Evolutionary conservation across 2,797 vertebrate species (phyloP), one percentile per base, ranked within the genome.

Genomic region (Myotis myotis): DNA sequence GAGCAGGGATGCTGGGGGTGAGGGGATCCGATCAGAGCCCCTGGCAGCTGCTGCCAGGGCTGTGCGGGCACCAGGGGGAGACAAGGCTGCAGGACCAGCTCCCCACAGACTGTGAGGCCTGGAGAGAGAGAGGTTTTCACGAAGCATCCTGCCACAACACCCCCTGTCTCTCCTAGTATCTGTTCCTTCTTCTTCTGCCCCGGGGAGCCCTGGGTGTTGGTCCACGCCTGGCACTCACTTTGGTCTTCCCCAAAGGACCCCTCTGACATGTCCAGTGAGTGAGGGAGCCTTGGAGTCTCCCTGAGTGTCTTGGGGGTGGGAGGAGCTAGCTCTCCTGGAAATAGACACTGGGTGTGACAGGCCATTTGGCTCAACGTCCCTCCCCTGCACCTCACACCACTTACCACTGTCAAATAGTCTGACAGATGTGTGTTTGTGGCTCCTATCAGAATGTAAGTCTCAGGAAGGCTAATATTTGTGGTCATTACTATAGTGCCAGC

Each of bases 101-200:
- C 30, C 41, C 74, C 8, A 0, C 12, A 41, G 22, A 13, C 75
- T 7, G 17, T 13, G 70, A 23, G 71, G 16, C 64, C 53, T 72
- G 28, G 70, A 82, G 20, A n/a, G 20, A n/a, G 47, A 3, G 13
- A 8, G 1, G 36, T 25, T 23, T 64, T 28, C 51, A 25, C 1
- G 4, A 8, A 13, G 36, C 38, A 6, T 64, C 41, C 4, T 1
- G 0, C n/a, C 10, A 4, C n/a, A 30, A 16, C 0, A 2, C 3
- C 13, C 33, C 6, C 49, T 5, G 38, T 44, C 38, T 0, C 60
- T 23, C 49, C 30, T 33, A 2, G 9, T n/a, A 47, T 79, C 41
- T 30, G 15, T 38, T 44, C 76, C 49, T 71, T 22, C n/a, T 71
- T 4, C 4, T 0, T 75, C 33, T 28, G 7, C 5, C 13, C 3